Conservation (phyloP, 2,888 invertebrate species). For the Lasiommata megera region DNA sequence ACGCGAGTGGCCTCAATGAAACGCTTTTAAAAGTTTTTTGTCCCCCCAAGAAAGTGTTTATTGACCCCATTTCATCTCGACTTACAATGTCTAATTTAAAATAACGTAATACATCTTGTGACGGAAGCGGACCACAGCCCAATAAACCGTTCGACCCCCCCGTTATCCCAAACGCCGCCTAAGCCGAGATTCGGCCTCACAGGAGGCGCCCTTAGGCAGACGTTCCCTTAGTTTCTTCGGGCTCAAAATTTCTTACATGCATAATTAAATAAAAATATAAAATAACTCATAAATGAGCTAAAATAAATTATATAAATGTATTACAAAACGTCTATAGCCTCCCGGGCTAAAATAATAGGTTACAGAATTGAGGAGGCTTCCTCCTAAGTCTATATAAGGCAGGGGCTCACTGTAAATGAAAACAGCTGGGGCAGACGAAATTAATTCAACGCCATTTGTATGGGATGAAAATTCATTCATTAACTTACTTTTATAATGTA, state of each 20-base stretch:
- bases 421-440: constrained; percentile 6
- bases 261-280: too few species aligned
- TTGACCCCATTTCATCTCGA: constrained; percentile 23
- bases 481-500: background rate
- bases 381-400: background rate
- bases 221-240: too few species aligned
- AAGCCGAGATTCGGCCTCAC: too few species aligned
- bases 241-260: too few species aligned
- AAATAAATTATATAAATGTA: too few species aligned
- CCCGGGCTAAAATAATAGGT: background rate
- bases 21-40: constrained; percentile 15
- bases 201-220: too few species aligned
- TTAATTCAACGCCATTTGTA: constrained; percentile 6
- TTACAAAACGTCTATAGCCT: background rate
- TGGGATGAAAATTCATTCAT: constrained; percentile 3
- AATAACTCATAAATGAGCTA: too few species aligned
- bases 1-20: constrained; percentile 27
- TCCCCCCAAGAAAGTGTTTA: constrained; percentile 26
- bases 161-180: too few species aligned
- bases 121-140: too few species aligned
- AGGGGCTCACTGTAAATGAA: constrained; percentile 3
- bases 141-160: too few species aligned
- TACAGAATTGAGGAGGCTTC: constrained; percentile 4
- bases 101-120: constrained; percentile 15
- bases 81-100: constrained; percentile 26